Conservation (phyloP, 2,113 vertebrate genomes). For the Stegastes partitus region DNA sequence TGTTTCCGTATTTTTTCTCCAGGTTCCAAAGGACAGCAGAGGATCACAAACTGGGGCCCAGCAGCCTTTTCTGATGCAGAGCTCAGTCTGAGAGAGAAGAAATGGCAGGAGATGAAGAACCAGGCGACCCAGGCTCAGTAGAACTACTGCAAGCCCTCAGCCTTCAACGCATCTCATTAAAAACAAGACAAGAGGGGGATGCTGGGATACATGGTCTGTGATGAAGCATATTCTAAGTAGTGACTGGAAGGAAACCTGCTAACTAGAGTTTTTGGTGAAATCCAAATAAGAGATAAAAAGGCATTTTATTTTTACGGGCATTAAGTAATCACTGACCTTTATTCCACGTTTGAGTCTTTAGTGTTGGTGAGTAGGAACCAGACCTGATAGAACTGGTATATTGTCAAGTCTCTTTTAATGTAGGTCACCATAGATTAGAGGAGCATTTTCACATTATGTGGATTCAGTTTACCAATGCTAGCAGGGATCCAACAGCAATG, state of each 20-base stretch:
- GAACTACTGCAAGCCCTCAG: neutral
- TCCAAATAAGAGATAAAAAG: neutral
- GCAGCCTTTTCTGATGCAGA: slow-evolving; percentile 93
- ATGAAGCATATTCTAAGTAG: neutral
- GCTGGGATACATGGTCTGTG: neutral
- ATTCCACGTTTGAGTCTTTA: neutral
- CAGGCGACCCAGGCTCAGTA: slow-evolving; percentile 77
- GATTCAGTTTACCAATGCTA: neutral
- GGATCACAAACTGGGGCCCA: slow-evolving; percentile 95
- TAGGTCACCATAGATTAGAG: neutral
- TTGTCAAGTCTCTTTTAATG: neutral
- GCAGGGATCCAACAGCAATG: neutral
- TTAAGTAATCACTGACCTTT: slow-evolving; percentile 15
- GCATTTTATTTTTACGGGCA: slow-evolving; percentile 18
- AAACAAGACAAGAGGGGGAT: neutral
- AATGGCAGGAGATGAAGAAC: slow-evolving; percentile 92
- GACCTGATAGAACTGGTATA: neutral
- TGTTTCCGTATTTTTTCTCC: slow-evolving; percentile 38
- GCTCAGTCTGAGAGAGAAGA: slow-evolving; percentile 90
- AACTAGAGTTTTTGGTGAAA: neutral
- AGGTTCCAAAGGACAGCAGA: slow-evolving; percentile 91
- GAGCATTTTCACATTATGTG: neutral
- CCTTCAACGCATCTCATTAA: slow-evolving; percentile 1
- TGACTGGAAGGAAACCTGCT: neutral
- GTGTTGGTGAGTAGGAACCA: neutral